A percentile compares a stretch with the other conserved stretches of the same genome.
phyloP scores from a whole-genome alignment of 2,113 vertebrate genomes.

The Campylomormyrus numenius region DNA sequence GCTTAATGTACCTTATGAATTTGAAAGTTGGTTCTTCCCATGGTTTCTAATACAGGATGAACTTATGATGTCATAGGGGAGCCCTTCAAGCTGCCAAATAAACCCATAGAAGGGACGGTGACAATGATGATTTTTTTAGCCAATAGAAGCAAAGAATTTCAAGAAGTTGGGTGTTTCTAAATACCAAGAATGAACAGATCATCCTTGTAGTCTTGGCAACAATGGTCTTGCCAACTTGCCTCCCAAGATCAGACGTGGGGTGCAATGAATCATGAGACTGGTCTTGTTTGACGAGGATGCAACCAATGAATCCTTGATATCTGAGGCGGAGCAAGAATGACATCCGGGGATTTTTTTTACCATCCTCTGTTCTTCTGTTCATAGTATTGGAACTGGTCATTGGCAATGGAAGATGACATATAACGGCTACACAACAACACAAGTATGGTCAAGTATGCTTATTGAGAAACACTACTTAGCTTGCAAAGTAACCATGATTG shows the following conservation, averaged over 20 bases:
- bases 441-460: background rate
- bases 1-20: background rate
- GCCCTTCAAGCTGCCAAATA: background rate
- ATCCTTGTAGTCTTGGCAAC: background rate
- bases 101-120: background rate
- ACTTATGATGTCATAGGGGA: background rate
- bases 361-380: background rate
- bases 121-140: background rate
- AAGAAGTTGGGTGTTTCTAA: background rate
- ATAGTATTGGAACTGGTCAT: background rate
- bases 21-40: background rate
- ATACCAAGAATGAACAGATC: background rate
- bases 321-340: background rate
- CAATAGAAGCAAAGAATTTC: background rate
- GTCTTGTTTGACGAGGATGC: background rate
- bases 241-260: background rate
- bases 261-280: background rate
- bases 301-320: background rate
- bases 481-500: background rate
- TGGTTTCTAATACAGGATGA: background rate
- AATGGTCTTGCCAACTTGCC: background rate
- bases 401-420: background rate
- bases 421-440: background rate
- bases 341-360: background rate
- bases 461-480: background rate